A percentile compares a stretch with the other conserved stretches of the same genome.
Evolutionary conservation across 2,113 vertebrate genomes (phyloP).

Genomic region (Camelus bactrianus): DNA sequence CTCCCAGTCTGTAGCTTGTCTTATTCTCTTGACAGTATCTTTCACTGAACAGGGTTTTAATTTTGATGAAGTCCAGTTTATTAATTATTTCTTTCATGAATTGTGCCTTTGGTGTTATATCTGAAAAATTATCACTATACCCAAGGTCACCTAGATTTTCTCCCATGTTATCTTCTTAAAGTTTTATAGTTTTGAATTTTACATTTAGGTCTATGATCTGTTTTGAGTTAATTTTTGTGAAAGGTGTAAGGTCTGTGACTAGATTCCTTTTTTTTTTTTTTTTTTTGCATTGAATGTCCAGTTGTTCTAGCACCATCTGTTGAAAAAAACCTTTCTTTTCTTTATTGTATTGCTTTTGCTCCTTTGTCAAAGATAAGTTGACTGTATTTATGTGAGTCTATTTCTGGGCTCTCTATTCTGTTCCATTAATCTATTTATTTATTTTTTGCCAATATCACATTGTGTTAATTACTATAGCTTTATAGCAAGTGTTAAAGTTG

Average conservation of each 20-base stretch:
- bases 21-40: background rate
- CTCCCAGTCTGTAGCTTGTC: background rate
- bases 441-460: background rate
- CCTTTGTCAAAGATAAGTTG: background rate
- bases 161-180: background rate
- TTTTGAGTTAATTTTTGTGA: conserved; percentile 43
- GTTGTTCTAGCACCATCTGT: background rate
- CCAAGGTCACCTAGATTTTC: background rate
- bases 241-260: background rate
- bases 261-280: background rate
- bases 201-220: background rate
- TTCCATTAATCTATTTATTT: background rate
- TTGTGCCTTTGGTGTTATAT: background rate
- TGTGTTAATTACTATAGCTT: background rate
- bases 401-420: conserved; percentile 12
- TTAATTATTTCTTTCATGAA: background rate
- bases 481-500: background rate
- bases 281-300: background rate
- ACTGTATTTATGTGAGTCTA: background rate
- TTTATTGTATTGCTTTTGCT: background rate
- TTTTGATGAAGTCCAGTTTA: conserved; percentile 20
- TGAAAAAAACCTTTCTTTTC: background rate
- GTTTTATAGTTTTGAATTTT: background rate
- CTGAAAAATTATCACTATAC: background rate
- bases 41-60: background rate